phyloP scores from a whole-genome alignment of 1,140 invertebrate genomes.

The Drosophila melanica region DNA sequence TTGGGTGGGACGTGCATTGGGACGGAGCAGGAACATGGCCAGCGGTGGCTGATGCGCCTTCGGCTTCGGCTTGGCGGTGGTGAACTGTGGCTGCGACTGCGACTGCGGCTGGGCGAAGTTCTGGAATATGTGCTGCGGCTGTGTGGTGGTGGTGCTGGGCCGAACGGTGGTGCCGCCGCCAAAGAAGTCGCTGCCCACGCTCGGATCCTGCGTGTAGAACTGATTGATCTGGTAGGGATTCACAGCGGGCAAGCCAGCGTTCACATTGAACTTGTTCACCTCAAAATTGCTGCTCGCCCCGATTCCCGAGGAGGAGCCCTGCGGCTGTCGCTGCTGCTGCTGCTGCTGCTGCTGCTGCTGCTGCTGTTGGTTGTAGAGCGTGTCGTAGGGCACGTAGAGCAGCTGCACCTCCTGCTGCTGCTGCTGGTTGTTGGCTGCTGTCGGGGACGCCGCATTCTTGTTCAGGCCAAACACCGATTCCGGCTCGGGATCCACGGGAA shows the following conservation, averaged over 20 bases:
- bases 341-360: slow-evolving; percentile 39
- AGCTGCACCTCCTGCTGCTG: slow-evolving; percentile 89
- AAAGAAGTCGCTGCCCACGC: slow-evolving; percentile 60
- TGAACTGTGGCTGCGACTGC: slow-evolving; percentile 48
- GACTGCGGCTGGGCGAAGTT: slow-evolving; percentile 47
- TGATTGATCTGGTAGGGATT: slow-evolving; percentile 81
- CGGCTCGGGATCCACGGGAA: slow-evolving; percentile 63
- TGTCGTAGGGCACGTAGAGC: slow-evolving; percentile 91
- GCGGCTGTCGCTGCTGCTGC: slow-evolving; percentile 38
- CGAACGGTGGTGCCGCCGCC: slow-evolving; percentile 52
- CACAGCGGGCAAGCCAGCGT: slow-evolving; percentile 57
- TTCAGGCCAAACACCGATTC: slow-evolving; percentile 56
- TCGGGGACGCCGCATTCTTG: slow-evolving; percentile 42
- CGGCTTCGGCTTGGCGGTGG: slow-evolving; percentile 84
- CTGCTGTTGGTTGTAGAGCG: slow-evolving; percentile 86
- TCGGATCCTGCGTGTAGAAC: slow-evolving; percentile 80
- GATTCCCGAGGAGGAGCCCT: slow-evolving; percentile 10
- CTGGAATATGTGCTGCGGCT: slow-evolving; percentile 84
- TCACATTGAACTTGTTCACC: slow-evolving; percentile 84
- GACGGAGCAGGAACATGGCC: slow-evolving; percentile 89
- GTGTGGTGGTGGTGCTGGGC: slow-evolving; percentile 80
- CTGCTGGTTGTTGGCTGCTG: slow-evolving; percentile 1
- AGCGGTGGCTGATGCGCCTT: slow-evolving; percentile 92
- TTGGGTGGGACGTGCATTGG: slow-evolving; percentile 85
- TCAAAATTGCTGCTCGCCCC: slow-evolving; percentile 56